Evolutionary conservation across 2,113 vertebrate species (phyloP), one percentile per base, ranked within the genome.

Genomic region (Falcunculus frontatus): DNA sequence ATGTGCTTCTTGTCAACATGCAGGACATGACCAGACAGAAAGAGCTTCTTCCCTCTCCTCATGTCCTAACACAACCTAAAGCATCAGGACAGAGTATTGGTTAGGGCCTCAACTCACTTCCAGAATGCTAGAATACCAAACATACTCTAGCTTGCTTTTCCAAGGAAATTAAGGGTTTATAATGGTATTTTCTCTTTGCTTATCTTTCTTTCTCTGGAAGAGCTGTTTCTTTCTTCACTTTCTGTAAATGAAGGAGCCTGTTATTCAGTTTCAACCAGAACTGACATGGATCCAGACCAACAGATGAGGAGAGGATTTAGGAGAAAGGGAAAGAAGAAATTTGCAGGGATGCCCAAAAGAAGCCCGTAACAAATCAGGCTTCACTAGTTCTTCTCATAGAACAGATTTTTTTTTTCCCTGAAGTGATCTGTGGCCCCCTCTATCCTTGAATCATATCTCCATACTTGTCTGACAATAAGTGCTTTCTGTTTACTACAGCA

Each of bases 401-500:
- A 55, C 7, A 39, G 42, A 4, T n/a, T 37, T 19, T 16, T 29
- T 20, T 6, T 7, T 39, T 41, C 44, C 11, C 20, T 79, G 30
- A 87, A 91, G 35, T 64, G 69, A 76, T 87, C 77, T 76, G 37
- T 84, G 57, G 18, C 47, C 64, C 44, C 13, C 14, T 81, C 49
- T 92, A 30, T 89, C 50, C 91, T 76, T 89, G 84, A 95, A 52
- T 91, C 65, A 55, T 89, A 90, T 85, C 78, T 85, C 76, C 63
- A 83, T 77, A 63, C 87, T 93, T 77, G 33, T 87, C 78, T 83
- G 63, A 94, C 78, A 94, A 90, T 90, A 89, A 93, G 49, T 67
- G 72, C 47, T 91, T 91, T 96, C 78, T 94, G 76, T 96, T 96
- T 94, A 70, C 74, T 91, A 57, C 69, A 77, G 33, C 47, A 67